phyloP scores from a whole-genome alignment of 2,113 vertebrate genomes.

The Galemys pyrenaicus region DNA sequence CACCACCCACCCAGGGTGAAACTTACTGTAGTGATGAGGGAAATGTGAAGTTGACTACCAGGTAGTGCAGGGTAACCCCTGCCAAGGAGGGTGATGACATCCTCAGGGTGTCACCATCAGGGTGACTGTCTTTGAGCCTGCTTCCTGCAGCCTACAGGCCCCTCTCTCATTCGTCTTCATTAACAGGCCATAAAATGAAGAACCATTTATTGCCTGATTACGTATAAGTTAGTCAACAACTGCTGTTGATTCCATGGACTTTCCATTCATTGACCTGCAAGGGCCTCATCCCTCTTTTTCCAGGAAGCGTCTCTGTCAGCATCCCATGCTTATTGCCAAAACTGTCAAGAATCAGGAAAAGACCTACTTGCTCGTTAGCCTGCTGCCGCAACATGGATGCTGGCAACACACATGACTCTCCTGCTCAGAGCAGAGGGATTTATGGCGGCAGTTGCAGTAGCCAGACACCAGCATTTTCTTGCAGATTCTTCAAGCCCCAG shows the following conservation, averaged over 20 bases:
- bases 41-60: not conserved
- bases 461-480: not conserved
- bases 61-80: not conserved
- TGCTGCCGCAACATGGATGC: not conserved
- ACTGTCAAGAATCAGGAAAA: not conserved
- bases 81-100: no score
- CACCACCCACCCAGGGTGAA: not conserved
- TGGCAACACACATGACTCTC: not conserved
- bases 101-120: no score
- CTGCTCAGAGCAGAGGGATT: not conserved
- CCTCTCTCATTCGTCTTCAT: not conserved
- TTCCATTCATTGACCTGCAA: not conserved
- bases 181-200: not conserved
- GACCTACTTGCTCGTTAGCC: not conserved
- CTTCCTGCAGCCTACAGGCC: not conserved
- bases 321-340: not conserved
- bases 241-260: not conserved
- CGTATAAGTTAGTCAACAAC: not conserved
- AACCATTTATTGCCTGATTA: not conserved
- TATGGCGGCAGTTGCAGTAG: not conserved
- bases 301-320: not conserved
- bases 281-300: no score
- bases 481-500: not conserved
- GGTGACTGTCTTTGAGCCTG: not conserved
- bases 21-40: not conserved